These are phyloP conservation scores for Sycophila sp. DNA, from an alignment of 1,140 invertebrate species.

Conservation along the genomic window DNA sequence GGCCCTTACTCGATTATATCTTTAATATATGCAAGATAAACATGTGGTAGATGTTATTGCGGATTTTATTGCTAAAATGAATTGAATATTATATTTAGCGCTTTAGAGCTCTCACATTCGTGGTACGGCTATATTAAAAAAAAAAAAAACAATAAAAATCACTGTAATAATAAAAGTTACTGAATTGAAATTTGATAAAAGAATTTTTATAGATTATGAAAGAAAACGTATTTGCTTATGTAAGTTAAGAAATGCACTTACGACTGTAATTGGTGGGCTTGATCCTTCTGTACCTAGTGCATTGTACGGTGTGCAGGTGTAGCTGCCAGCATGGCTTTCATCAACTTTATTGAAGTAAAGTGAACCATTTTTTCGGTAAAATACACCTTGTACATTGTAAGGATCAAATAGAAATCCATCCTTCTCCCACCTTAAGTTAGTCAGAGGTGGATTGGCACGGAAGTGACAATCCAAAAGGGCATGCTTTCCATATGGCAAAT, in stretches of 20 bases:
- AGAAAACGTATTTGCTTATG: background rate
- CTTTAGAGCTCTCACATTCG: too few relatives aligned
- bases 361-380: conserved; percentile 87
- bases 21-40: too few relatives aligned
- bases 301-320: conserved; percentile 93
- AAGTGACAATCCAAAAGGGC: conserved; percentile 93
- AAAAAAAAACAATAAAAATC: background rate
- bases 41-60: too few relatives aligned
- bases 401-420: conserved; percentile 92
- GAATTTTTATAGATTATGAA: too few relatives aligned
- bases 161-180: background rate
- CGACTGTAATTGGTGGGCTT: conserved; percentile 85
- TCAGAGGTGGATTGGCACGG: conserved; percentile 90
- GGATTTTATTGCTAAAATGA: too few relatives aligned
- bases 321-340: conserved; percentile 81
- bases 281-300: conserved; percentile 85
- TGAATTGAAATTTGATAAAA: too few relatives aligned
- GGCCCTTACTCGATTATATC: too few relatives aligned
- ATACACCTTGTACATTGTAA: conserved; percentile 87
- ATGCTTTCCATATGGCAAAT: conserved; percentile 88
- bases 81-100: too few relatives aligned
- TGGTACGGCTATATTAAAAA: too few relatives aligned
- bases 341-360: conserved; percentile 85
- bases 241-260: conserved; percentile 40
- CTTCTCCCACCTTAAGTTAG: conserved; percentile 94